Conservation (phyloP, 2,113 vertebrate species). For the Diglossa brunneiventris region DNA sequence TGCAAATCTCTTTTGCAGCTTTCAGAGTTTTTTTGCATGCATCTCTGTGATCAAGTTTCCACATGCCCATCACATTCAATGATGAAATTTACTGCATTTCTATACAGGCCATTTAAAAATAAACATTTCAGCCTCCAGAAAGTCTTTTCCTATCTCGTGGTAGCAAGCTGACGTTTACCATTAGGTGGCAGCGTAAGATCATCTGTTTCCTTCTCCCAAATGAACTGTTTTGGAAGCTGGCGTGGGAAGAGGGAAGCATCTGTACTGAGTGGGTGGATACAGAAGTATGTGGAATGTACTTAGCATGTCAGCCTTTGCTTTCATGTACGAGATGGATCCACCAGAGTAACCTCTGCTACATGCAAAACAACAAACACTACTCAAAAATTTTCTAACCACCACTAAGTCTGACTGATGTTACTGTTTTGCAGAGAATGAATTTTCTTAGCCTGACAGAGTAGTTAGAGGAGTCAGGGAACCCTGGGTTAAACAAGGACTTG, state of each 20-base stretch:
- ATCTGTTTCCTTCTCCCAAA: neutral
- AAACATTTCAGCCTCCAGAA: neutral
- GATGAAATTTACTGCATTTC: neutral
- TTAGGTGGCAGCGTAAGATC: slow-evolving; percentile 79
- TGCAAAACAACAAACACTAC: slow-evolving; percentile 29
- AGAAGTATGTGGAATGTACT: slow-evolving; percentile 48
- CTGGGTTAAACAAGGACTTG: neutral
- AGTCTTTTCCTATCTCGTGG: neutral
- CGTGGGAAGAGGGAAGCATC: slow-evolving; percentile 25
- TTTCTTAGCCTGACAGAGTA: neutral
- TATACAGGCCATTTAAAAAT: neutral
- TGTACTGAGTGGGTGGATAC: slow-evolving; percentile 39
- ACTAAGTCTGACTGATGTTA: neutral
- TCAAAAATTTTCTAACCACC: neutral
- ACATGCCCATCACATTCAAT: neutral
- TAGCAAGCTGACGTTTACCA: slow-evolving; percentile 43
- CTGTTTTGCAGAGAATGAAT: neutral
- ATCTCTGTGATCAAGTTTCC: neutral
- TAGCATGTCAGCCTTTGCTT: slow-evolving; percentile 42
- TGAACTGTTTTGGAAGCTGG: neutral
- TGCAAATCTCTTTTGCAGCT: neutral
- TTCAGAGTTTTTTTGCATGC: neutral
- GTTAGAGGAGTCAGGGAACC: neutral
- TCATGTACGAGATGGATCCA: slow-evolving; percentile 65
- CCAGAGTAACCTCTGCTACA: slow-evolving; percentile 68